phyloP scores from a whole-genome alignment of 2,888 invertebrate species.

The Protonemura montana region DNA sequence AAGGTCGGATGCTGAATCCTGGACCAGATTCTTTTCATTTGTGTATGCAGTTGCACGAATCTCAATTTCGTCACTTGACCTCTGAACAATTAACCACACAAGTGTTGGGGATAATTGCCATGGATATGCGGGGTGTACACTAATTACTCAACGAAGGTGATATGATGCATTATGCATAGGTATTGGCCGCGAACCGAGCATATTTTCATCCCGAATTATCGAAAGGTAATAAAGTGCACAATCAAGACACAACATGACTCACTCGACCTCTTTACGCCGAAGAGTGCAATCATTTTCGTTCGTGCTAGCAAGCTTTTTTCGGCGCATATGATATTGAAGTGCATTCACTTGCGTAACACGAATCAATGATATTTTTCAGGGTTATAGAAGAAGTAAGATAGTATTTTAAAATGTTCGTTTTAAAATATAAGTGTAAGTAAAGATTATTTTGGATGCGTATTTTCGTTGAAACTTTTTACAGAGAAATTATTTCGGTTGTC shows the following conservation, averaged over 20 bases:
- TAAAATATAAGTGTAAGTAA: no score
- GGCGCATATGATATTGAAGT: background rate
- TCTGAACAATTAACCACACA: constrained; percentile 14
- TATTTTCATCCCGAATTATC: background rate
- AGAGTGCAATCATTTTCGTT: background rate
- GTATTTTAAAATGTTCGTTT: no score
- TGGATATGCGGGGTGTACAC: background rate
- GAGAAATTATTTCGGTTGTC: no score
- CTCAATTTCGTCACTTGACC: constrained; percentile 5
- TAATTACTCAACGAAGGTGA: background rate
- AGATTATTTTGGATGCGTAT: no score
- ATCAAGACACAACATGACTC: background rate
- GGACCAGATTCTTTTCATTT: constrained; percentile 7
- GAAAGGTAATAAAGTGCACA: background rate
- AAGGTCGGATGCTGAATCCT: constrained; percentile 31
- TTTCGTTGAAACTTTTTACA: no score
- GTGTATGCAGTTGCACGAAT: background rate
- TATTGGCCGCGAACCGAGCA: background rate
- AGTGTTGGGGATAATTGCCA: background rate
- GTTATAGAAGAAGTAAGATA: background rate
- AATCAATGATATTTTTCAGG: background rate
- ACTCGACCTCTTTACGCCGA: background rate
- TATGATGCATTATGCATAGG: background rate
- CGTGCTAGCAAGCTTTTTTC: background rate
- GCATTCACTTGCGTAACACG: background rate